phyloP scores from a whole-genome alignment of 2,113 vertebrate species.

The Mustelus asterias region DNA sequence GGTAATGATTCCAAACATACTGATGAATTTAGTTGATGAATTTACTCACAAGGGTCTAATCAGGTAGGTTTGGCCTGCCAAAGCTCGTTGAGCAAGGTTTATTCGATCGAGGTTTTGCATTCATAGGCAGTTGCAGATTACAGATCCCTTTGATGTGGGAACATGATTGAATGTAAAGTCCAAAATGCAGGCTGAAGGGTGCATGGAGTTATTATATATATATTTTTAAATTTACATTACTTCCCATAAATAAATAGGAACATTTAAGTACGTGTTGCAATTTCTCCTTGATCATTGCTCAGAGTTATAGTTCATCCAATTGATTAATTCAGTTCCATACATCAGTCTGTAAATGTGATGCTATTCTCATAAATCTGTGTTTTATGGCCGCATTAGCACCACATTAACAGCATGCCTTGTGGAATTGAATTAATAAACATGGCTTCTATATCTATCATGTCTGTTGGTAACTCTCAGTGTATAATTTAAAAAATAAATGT shows the following conservation, averaged over 20 bases:
- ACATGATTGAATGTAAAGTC: neutral
- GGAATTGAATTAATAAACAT: conserved; percentile 29
- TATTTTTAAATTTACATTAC: neutral
- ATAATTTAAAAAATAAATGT: neutral
- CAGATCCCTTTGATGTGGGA: neutral
- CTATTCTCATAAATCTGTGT: neutral
- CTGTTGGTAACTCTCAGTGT: neutral
- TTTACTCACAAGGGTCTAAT: conserved; percentile 21
- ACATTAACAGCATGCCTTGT: neutral
- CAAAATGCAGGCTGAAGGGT: neutral
- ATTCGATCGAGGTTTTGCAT: neutral
- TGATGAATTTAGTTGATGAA: neutral
- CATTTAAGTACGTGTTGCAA: conserved; percentile 7
- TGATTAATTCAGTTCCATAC: neutral
- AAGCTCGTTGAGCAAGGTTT: neutral
- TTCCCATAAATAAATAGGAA: neutral
- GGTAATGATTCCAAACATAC: neutral
- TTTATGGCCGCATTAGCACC: conserved; percentile 5
- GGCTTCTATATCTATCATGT: neutral
- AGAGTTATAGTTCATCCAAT: neutral
- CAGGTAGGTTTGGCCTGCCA: neutral
- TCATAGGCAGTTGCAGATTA: conserved; percentile 6
- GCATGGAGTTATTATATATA: neutral
- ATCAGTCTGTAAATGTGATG: conserved; percentile 3
- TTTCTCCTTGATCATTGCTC: neutral